Evolutionary conservation across 2,888 invertebrate species (phyloP), one percentile per base, ranked within the genome.

Genomic region (Trypoxylon attenuatum): DNA sequence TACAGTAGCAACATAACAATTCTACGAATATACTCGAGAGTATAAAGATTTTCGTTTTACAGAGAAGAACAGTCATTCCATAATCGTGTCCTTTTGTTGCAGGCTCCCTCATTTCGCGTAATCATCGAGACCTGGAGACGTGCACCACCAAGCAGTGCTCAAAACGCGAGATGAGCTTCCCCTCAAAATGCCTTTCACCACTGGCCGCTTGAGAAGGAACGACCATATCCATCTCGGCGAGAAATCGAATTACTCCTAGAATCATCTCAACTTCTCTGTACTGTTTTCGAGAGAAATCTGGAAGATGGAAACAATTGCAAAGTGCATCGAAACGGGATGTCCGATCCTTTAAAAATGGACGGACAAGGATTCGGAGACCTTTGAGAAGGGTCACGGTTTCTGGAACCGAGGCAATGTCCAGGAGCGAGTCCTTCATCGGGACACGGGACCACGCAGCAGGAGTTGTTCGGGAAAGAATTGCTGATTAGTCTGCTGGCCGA

Each of bases 381-480:
- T 22, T 21, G 15, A 54, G 25, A 4, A 16, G 47, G 25, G 21
- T 54, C 21, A 27, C 38, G 29, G 23, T 53, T 13, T 33, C 13
- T 43, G 41, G 29, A 51, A 29, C 47, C 55, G 25, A 51, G 63
- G 73, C 73, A 51, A 73, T 76, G 73, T 71, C 50, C 59, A 59
- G 50, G 13, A 57, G 62, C 62, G 52, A 55, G 45, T 59, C 47
- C 64, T 56, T 61, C 22, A 56, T 51, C 45, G 25, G 53, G 55
- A 73, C 43, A 62, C 63, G 61, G 60, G 58, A 69, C 16, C 52
- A 55, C 63, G 71, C 41, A 33, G 33, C 33, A 59, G 60, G 60
- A 52, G 45, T 57, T 42, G 55, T 27, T 55, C 50, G 46, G 49
- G 52, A 62, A 74, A 58, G 74, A 56, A 71, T 45, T 61, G 74